phyloP scores from a whole-genome alignment of 2,797 vertebrate genomes.

The Lophius americanus region DNA sequence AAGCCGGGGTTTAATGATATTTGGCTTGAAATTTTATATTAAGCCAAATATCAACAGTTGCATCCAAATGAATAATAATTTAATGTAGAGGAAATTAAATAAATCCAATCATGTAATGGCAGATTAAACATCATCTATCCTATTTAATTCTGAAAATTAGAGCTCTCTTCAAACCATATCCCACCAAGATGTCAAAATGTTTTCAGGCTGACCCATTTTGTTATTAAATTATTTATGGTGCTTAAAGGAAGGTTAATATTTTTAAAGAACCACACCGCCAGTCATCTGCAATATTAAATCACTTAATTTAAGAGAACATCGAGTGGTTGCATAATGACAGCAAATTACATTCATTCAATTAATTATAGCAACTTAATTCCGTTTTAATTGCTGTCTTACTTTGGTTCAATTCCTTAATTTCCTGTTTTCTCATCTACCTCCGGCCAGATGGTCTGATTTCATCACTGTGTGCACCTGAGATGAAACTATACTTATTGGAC shows the following conservation, averaged over 20 bases:
- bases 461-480: neutral
- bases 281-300: neutral
- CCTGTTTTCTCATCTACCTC: neutral
- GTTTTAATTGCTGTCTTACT: neutral
- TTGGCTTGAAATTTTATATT: too few species aligned
- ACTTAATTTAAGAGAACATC: too few species aligned
- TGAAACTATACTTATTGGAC: neutral
- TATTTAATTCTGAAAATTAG: neutral
- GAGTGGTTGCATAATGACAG: too few species aligned
- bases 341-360: neutral
- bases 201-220: neutral
- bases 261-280: neutral
- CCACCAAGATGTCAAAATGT: neutral
- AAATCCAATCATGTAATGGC: neutral
- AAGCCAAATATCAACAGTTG: neutral
- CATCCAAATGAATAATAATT: neutral
- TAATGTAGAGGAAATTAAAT: neutral
- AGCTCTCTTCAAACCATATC: neutral
- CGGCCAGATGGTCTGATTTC: neutral
- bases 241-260: neutral
- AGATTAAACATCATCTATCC: neutral
- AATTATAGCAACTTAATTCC: neutral
- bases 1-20: too few species aligned
- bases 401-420: neutral
- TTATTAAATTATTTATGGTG: neutral